Percentiles rank a stretch among this genome's conserved stretches.
Conservation (phyloP, 53 echinoderm and acorn worm species). For the Stichopus horrens region DNA sequence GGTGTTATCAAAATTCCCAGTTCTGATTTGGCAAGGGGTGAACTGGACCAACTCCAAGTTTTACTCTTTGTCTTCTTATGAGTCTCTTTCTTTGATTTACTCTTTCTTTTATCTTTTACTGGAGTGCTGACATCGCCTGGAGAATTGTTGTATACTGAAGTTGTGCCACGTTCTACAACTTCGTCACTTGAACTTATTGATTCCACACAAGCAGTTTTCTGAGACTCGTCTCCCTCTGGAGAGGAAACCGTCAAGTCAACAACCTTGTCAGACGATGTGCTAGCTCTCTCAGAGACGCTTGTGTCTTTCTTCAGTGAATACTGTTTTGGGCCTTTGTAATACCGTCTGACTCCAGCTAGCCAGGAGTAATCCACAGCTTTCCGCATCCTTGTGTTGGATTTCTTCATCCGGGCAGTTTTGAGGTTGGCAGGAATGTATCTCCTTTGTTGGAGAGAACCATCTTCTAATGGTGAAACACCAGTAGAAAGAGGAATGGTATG, state of each 20-base stretch:
- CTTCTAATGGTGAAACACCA: background rate
- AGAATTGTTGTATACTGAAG: background rate
- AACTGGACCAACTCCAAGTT: background rate
- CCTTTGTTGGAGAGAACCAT: background rate
- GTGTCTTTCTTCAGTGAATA: background rate
- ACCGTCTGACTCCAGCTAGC: background rate
- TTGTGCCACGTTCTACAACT: background rate
- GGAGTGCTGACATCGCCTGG: background rate
- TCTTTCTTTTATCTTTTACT: background rate
- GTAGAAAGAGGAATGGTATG: background rate
- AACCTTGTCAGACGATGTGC: background rate
- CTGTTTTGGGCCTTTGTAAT: background rate
- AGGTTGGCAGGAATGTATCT: constrained; percentile 19
- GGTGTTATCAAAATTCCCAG: constrained; percentile 3
- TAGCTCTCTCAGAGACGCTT: background rate
- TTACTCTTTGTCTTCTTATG: constrained; percentile 6
- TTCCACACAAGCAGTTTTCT: background rate
- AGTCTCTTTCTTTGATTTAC: background rate
- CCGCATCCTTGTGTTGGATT: background rate
- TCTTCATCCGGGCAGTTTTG: background rate
- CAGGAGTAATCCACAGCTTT: background rate
- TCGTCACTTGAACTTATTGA: background rate
- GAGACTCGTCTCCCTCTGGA: background rate
- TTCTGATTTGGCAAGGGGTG: constrained; percentile 7
- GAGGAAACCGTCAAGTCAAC: background rate